Evolutionary conservation across 2,888 invertebrate genomes (phyloP).

Genomic region (Drosophila monieri): DNA sequence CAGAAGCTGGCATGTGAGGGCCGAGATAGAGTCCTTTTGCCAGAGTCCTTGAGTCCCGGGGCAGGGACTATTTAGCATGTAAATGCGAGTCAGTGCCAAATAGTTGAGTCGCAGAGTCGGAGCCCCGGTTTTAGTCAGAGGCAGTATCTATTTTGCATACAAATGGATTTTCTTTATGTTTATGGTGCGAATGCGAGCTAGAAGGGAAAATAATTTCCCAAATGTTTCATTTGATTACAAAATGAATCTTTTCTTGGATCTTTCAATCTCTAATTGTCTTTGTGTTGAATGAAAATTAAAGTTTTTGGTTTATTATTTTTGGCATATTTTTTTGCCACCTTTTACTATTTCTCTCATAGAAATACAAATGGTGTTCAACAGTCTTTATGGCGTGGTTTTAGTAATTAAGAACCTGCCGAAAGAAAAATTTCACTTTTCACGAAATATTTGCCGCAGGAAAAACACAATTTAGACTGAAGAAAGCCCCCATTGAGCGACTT

Average conservation of each 20-base stretch:
- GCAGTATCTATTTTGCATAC: conserved; percentile 73
- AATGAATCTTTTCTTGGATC: conserved; percentile 43
- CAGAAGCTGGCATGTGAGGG: conserved; percentile 50
- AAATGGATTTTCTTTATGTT: conserved; percentile 78
- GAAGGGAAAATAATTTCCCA: conserved; percentile 72
- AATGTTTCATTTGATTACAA: conserved; percentile 77
- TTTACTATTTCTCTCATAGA: neutral
- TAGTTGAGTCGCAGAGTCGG: conserved; percentile 45
- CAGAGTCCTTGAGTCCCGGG: conserved; percentile 23
- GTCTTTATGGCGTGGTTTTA: neutral
- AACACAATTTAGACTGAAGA: conserved; percentile 24
- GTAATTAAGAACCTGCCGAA: conserved; percentile 32
- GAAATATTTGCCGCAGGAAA: conserved; percentile 38
- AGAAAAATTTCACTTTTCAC: conserved; percentile 28
- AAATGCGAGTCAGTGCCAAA: conserved; percentile 68
- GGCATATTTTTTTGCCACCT: neutral
- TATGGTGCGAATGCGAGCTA: conserved; percentile 47
- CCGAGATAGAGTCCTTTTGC: conserved; percentile 13
- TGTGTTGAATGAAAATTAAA: conserved; percentile 25
- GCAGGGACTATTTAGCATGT: conserved; percentile 74
- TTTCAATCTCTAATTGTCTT: conserved; percentile 43
- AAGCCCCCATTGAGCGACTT: conserved; percentile 27
- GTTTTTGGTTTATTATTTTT: neutral
- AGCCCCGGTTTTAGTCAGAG: conserved; percentile 26
- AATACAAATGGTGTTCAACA: neutral